Base-by-base conservation (phyloP, 2,113 vertebrate species). In the Petaurus breviceps region DNA sequence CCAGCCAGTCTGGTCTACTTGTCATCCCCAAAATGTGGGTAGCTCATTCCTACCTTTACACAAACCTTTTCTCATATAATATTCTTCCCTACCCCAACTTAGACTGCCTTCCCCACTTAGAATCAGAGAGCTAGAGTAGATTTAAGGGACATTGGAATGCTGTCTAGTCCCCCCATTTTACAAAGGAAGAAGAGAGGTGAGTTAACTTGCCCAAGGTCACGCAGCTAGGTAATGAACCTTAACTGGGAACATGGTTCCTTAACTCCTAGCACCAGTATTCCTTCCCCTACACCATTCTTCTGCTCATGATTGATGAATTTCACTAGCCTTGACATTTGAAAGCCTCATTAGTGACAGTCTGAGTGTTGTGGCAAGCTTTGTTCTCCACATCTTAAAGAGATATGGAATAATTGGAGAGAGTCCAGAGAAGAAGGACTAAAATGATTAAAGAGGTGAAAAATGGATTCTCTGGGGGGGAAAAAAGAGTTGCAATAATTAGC, bases 361-460 rank as follows among this genome's bases (percentile, higher is more conserved):
- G 51, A 90, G 53, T n/a, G 49, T 31, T 51, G 3, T 89, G 19
- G 49, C 53, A 53, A 31, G 53, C 61, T 91, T 94, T 92, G 7
- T 6, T 93, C 46, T 31, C 46, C 53, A 90, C 55, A 92, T 53
- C 26, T 91, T 90, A 54, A 90, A 97, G 16, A 77, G 2, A 61
- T 90, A 68, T 26, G 61, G 46, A 96, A 50, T 90, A 91, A 68
- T 43, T 26, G 91, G 57, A 94, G 51, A 92, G 19, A 55, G n/a
- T 84, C 94, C 90, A 94, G 89, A 77, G 50, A 54, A 51, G 31
- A 43, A 95, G 89, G 92, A 90, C 10, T 77, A 51, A 31, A 55
- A 47, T 94, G 77, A 95, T 91, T 31, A 91, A 92, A 11, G 57
- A 90, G 25, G 49, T 68, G 92, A 51, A 93, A 93, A 91, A 55